Base-by-base conservation (phyloP, 64 coral and sea anemone genomes). In the Astreopora myriophthalma region DNA sequence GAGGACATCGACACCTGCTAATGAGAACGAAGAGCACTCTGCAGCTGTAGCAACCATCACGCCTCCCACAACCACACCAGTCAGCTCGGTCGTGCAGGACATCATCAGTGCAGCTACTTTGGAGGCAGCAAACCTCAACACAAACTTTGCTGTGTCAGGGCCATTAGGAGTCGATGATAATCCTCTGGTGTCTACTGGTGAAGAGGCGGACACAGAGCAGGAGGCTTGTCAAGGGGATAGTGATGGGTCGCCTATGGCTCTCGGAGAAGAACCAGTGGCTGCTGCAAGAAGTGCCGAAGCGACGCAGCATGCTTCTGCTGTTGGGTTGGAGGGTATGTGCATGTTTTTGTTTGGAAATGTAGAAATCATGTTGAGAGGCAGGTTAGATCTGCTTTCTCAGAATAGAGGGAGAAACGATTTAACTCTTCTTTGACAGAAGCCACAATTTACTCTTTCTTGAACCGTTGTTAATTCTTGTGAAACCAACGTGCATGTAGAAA, bases 71-170 rank as follows among this genome's bases (percentile, higher is more conserved):
- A 23, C 61, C 10, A 37, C 33, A 0, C 30, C 16, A 3, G 57
- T 55, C 20, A 65, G 33, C 20, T 83, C 79, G 4, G 55, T 83
- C 9, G 79, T 65, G 9, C 79, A 83, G 34, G 79, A 83, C n/a
- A 83, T 83, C n/a, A 35, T 83, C 33, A 83, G 55, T 36, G 85
- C 85, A 24, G 85, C 85, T 30, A 72, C 69, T 12, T 38, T 35
- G n/a, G 48, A 70, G 29, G 69, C 65, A 35, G 36, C 85, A 22
- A 49, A 33, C 57, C 52, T 38, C 20, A 65, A 57, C 6, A 11
- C 33, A 64, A 33, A 32, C 3, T 48, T 19, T 17, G 89, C 78
- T 44, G 73, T 60, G 31, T 73, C 38, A 8, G 31, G 63, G 6
- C 52, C 82, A 33, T 61, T 64, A 14, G 37, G 74, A 33, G 49